Conservation (phyloP, 2,797 vertebrate species). For the Luscinia megarhynchos region DNA sequence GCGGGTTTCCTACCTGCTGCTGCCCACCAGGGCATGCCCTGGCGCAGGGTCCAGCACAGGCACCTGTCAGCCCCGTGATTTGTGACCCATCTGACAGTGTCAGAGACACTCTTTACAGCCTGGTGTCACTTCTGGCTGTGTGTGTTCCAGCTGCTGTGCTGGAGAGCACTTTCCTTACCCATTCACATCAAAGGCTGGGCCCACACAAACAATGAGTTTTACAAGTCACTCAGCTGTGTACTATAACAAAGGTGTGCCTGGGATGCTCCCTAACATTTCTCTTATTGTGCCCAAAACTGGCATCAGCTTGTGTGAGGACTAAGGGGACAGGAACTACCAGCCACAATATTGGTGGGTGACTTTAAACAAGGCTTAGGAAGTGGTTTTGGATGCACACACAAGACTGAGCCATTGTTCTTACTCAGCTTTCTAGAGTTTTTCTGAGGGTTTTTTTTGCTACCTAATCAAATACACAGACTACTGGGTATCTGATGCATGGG, state of each 20-base stretch:
- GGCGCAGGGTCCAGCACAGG: slow-evolving; percentile 38
- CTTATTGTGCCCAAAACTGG: not conserved
- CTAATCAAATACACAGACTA: not conserved
- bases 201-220: not conserved
- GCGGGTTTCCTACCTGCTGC: slow-evolving; percentile 67
- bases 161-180: slow-evolving; percentile 32
- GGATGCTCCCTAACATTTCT: not conserved
- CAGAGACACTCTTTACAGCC: slow-evolving; percentile 35
- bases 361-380: not conserved
- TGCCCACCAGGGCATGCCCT: slow-evolving; percentile 17
- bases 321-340: not conserved
- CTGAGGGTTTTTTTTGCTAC: not conserved
- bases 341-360: not conserved
- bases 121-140: slow-evolving; percentile 65
- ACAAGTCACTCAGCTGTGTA: not conserved
- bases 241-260: not conserved
- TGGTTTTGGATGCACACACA: not conserved
- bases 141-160: slow-evolving; percentile 69
- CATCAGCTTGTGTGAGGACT: not conserved
- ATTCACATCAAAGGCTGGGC: slow-evolving; percentile 74
- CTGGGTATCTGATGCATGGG: not conserved
- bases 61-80: slow-evolving; percentile 79
- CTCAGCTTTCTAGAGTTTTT: not conserved
- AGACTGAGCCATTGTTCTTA: not conserved
- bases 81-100: slow-evolving; percentile 51